phyloP scores from a whole-genome alignment of 1,140 invertebrate species.

The Oncopodura yosiiana region DNA sequence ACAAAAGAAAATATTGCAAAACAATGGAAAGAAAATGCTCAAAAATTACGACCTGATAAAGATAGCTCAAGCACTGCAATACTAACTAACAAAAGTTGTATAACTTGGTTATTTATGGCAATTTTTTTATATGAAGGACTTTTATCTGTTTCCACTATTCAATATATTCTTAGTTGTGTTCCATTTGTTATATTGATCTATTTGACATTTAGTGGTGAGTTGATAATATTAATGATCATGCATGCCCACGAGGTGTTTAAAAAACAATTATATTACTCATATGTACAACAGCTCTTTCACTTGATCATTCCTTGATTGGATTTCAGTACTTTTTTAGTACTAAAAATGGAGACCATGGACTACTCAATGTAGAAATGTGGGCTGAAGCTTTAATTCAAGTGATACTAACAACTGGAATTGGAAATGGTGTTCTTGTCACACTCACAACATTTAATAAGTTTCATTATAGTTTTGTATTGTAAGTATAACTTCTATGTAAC shows the following conservation, averaged over 20 bases:
- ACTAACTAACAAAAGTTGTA: not conserved
- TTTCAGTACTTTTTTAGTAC: not conserved
- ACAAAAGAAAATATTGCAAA: not conserved
- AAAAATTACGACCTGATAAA: not conserved
- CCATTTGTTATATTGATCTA: constrained; percentile 14
- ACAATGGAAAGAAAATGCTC: not conserved
- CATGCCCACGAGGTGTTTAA: too few relatives aligned
- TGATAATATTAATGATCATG: not conserved
- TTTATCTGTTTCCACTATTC: constrained; percentile 14
- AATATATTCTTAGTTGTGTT: constrained; percentile 13
- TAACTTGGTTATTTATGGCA: constrained; percentile 18
- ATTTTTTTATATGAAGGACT: constrained; percentile 24
- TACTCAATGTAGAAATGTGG: constrained; percentile 15
- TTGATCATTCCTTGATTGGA: not conserved
- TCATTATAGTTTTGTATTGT: constrained; percentile 19
- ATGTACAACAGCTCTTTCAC: not conserved
- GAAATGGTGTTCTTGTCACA: constrained; percentile 26
- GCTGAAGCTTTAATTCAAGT: constrained; percentile 24
- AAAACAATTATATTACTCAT: too few relatives aligned
- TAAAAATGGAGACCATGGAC: too few relatives aligned
- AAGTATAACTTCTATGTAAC: constrained; percentile 4
- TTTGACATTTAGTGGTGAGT: constrained; percentile 1
- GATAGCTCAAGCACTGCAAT: not conserved
- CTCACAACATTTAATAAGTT: constrained; percentile 22
- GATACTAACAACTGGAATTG: constrained; percentile 21